phyloP scores from a whole-genome alignment of 1,140 invertebrate genomes.

The Protaetia brevitarsis region DNA sequence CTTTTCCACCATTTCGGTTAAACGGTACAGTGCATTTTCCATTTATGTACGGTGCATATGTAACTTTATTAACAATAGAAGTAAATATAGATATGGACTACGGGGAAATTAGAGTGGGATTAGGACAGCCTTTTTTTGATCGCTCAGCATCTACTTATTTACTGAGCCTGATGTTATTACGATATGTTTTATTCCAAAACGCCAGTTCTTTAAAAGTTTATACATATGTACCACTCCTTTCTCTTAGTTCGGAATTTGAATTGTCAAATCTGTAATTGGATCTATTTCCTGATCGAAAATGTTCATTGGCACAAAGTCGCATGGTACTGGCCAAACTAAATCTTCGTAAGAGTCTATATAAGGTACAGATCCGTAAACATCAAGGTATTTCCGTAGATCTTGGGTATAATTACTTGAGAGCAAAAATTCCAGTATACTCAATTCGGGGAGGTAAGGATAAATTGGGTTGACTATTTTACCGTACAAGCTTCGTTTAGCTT shows the following conservation, averaged over 20 bases:
- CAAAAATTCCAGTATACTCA: slow-evolving; percentile 24
- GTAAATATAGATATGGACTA: no score
- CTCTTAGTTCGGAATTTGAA: neutral
- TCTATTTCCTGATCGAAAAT: slow-evolving; percentile 28
- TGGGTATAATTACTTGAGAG: neutral
- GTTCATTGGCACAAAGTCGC: slow-evolving; percentile 30
- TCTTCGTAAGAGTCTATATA: slow-evolving; percentile 20
- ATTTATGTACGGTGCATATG: no score
- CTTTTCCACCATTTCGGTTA: no score
- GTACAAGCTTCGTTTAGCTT: neutral
- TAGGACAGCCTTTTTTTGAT: no score
- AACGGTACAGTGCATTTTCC: no score
- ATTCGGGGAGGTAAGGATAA: slow-evolving; percentile 25
- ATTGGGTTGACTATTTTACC: neutral
- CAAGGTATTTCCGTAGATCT: slow-evolving; percentile 18
- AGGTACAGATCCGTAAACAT: slow-evolving; percentile 22
- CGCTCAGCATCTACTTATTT: no score
- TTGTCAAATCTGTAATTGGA: slow-evolving; percentile 26
- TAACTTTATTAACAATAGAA: no score
- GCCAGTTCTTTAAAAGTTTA: neutral
- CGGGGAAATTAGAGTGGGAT: no score
- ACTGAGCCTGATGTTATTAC: no score
- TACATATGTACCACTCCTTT: neutral
- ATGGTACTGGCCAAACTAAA: slow-evolving; percentile 30
- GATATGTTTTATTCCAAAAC: neutral